Percentiles rank a stretch among this genome's conserved stretches.
Conservation (phyloP, 1,140 invertebrate genomes). For the Leguminivora glycinivorella region DNA sequence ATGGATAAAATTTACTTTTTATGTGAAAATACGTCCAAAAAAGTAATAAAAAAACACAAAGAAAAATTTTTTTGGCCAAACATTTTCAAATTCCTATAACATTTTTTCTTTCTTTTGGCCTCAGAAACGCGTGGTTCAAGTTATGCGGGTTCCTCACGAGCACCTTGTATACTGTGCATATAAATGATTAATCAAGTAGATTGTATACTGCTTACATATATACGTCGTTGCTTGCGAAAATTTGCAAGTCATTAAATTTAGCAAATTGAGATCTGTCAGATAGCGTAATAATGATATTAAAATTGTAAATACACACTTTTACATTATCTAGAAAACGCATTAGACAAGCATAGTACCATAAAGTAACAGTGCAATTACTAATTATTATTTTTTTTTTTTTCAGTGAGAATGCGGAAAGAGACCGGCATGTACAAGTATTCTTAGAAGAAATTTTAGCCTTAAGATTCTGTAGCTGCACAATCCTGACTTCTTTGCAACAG, state of each 20-base stretch:
- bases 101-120: too few species aligned
- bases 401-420: constrained; percentile 74
- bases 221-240: too few species aligned
- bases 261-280: not conserved
- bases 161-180: too few species aligned
- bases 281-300: not conserved
- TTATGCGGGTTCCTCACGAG: too few species aligned
- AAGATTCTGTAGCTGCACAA: constrained; percentile 7
- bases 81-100: too few species aligned
- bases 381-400: constrained; percentile 43
- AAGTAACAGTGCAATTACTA: not conserved
- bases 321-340: not conserved
- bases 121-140: too few species aligned
- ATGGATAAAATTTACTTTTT: too few species aligned
- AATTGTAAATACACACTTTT: not conserved
- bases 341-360: not conserved
- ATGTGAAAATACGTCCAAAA: too few species aligned
- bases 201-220: too few species aligned
- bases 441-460: constrained; percentile 40
- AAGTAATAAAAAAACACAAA: too few species aligned
- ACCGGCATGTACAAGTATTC: constrained; percentile 73
- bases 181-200: too few species aligned
- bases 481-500: not conserved
- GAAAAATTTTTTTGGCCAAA: too few species aligned
- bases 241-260: not conserved